Evolutionary conservation across 1,140 invertebrate species (phyloP), one percentile per base, ranked within the genome.

Genomic region (Calephelis nemesis): DNA sequence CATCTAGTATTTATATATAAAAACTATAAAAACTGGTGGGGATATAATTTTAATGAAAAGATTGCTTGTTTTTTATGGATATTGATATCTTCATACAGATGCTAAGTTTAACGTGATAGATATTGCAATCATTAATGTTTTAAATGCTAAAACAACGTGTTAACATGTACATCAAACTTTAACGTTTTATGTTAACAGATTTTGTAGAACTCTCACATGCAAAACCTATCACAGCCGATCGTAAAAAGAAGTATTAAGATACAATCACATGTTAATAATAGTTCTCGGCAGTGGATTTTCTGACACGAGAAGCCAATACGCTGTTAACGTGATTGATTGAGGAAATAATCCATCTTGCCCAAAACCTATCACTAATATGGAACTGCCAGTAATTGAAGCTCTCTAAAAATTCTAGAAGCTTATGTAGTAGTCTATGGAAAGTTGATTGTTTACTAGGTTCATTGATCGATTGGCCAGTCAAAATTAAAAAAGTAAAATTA

Each of bases 401-500:
- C 73, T 84, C 81, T 84, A 85, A 82, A 75, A 78, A 72, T 75
- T 82, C 85, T 88, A 88, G 79, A 84, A 87, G 80, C 82, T 83
- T 63, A 62, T 30, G 39, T 62, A 63, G n/a, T 82, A 76, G 81
- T 85, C 83, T 85, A 84, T 84, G 82, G 82, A 81, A 78, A 71
- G 71, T 74, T 70, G 65, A 79, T 74, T 74, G 72, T 64, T 67
- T 72, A 72, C 68, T 70, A 73, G 64, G 47, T n/a, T 62, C 47
- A 30, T 54, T 54, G 52, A 54, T 54, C 52, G 52, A 54, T 54
- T 54, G 10, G 52, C 19, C 52, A 58, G 52, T 58, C 52, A 58
- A 58, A 39, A 19, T 30, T 30, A 30, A 11, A 58, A 58, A 54
- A 58, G n/a, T 58, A 58, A 58, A 39, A 58, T 58, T 58, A 58